A percentile compares a stretch with the other conserved stretches of the same genome.
Conservation (phyloP, 2,888 invertebrate genomes). For the Drosophila mayaguana region DNA sequence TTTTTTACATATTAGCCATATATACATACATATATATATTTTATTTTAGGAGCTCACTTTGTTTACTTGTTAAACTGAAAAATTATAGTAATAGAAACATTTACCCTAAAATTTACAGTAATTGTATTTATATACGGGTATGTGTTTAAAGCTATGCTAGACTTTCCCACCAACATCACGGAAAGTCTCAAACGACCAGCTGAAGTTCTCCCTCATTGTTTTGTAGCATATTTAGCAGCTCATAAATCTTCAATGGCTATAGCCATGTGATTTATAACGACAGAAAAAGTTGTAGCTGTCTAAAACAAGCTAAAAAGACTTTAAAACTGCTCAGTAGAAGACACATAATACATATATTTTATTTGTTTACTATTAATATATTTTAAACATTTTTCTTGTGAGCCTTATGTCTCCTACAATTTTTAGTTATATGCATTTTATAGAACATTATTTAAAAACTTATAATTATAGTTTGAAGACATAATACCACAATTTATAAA, state of each 20-base stretch:
- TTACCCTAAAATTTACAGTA: too few relatives aligned
- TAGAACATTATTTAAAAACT: too few relatives aligned
- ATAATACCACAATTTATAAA: neutral
- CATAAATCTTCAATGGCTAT: constrained; percentile 81
- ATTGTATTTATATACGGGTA: constrained; percentile 5
- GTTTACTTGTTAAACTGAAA: constrained; percentile 64
- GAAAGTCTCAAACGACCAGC: neutral
- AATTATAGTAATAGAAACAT: neutral
- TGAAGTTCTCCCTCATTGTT: constrained; percentile 22
- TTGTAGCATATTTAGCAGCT: constrained; percentile 76
- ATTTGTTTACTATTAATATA: neutral
- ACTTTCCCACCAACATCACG: neutral
- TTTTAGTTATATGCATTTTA: too few relatives aligned
- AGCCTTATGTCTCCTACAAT: too few relatives aligned
- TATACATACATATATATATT: too few relatives aligned
- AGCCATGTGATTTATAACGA: constrained; percentile 73
- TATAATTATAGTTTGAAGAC: too few relatives aligned
- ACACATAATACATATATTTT: neutral
- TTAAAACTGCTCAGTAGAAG: neutral
- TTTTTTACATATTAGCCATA: too few relatives aligned
- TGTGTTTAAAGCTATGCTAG: constrained; percentile 28
- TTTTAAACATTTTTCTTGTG: too few relatives aligned
- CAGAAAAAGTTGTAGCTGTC: constrained; percentile 53
- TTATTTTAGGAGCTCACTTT: constrained; percentile 77
- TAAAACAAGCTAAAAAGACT: neutral